Percentiles rank a stretch among this genome's conserved stretches.
phyloP scores from a whole-genome alignment of 2,797 vertebrate species.

The Steatocranus sp. region DNA sequence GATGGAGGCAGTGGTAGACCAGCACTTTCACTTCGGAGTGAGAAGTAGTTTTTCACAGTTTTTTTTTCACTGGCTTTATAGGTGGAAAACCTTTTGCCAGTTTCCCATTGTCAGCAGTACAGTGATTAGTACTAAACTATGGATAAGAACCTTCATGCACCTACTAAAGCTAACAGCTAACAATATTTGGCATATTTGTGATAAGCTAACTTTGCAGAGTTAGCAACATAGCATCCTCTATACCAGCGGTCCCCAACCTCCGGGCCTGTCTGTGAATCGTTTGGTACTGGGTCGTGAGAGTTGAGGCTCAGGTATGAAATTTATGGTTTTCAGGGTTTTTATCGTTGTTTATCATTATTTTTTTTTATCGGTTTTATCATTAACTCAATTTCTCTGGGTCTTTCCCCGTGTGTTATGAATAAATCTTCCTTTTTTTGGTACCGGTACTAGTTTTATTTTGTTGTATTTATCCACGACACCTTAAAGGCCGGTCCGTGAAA shows the following conservation, averaged over 20 bases:
- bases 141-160: neutral
- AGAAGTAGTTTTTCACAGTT: neutral
- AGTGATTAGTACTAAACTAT: neutral
- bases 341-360: rapidly evolving
- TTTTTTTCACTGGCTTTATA: neutral
- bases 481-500: neutral
- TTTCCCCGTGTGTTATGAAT: neutral
- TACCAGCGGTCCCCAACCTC: neutral
- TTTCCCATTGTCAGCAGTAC: neutral
- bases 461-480: neutral
- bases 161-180: neutral
- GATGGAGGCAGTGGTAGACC: neutral
- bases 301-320: neutral
- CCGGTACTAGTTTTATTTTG: neutral
- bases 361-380: neutral
- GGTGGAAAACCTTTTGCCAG: neutral
- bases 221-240: neutral
- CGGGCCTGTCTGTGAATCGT: neutral
- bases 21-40: neutral
- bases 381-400: neutral
- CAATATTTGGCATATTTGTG: neutral
- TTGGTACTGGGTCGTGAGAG: neutral
- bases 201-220: neutral
- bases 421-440: neutral
- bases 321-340: neutral